These are phyloP conservation scores for Craseonycteris thonglongyai DNA, from an alignment of 2,113 vertebrate species.

Conservation along the genomic window DNA sequence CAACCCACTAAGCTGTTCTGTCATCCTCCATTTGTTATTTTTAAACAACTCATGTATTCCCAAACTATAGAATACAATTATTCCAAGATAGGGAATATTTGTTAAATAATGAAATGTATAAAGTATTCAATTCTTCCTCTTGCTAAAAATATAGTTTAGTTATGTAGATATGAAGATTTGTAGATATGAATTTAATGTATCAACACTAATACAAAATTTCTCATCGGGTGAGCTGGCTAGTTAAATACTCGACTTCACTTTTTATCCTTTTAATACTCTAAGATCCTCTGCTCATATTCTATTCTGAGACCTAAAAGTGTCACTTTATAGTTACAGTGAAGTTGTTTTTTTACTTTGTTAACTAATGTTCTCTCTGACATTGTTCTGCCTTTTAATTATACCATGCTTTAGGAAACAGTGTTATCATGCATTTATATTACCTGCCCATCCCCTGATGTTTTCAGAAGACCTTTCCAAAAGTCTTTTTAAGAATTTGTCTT, in stretches of 20 bases:
- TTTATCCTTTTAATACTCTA: background rate
- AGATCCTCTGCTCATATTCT: background rate
- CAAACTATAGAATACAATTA: background rate
- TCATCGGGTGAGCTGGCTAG: background rate
- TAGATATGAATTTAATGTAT: background rate
- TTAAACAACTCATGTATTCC: background rate
- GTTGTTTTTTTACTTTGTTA: background rate
- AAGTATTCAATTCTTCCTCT: background rate
- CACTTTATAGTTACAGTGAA: background rate
- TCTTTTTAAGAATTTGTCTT: constrained; percentile 29
- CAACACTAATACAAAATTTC: background rate
- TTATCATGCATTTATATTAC: constrained; percentile 29
- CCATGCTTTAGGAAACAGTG: background rate
- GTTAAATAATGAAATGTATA: background rate
- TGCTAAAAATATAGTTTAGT: background rate
- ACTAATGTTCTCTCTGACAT: constrained; percentile 18
- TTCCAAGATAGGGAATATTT: background rate
- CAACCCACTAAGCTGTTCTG: no score
- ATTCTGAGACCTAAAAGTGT: background rate
- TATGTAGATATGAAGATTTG: background rate
- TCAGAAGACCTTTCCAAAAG: constrained; percentile 43
- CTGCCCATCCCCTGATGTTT: constrained; percentile 18
- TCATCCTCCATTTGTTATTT: no score
- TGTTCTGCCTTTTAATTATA: constrained; percentile 13
- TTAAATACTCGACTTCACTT: background rate